phyloP scores from a whole-genome alignment of 2,113 vertebrate genomes.

The Phainopepla nitens region DNA sequence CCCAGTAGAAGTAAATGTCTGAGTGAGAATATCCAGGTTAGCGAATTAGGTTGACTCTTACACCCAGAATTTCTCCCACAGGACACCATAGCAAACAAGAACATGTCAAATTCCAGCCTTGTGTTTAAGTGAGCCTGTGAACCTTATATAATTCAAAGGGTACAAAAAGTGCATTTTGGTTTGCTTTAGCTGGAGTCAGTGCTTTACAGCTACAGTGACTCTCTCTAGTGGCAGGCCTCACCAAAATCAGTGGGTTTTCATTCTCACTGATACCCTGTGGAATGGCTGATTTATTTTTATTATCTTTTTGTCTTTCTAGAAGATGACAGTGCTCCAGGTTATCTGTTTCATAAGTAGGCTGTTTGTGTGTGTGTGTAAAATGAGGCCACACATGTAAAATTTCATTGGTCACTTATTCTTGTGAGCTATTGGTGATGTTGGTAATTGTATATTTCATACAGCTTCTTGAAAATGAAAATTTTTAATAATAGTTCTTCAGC shows the following conservation, averaged over 20 bases:
- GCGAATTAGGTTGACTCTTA: not conserved
- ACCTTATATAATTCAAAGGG: not conserved
- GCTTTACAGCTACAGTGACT: not conserved
- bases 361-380: not conserved
- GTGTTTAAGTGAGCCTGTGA: not conserved
- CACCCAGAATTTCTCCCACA: not conserved
- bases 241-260: constrained; percentile 30
- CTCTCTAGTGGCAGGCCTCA: not conserved
- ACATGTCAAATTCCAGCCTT: not conserved
- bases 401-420: not conserved
- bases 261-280: not conserved
- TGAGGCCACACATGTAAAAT: not conserved
- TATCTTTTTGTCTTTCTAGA: constrained; percentile 27
- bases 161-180: not conserved
- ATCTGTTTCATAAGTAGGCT: not conserved
- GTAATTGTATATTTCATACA: not conserved
- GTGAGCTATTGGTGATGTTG: not conserved
- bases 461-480: not conserved
- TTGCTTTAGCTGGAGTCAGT: not conserved
- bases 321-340: not conserved
- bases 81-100: not conserved
- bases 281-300: constrained; percentile 37
- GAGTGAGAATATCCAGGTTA: not conserved
- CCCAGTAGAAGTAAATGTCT: not conserved
- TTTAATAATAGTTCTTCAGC: not conserved